Evolutionary conservation across 2,113 vertebrate genomes (phyloP), one percentile per base, ranked within the genome.

Genomic region (Elanoides forficatus): DNA sequence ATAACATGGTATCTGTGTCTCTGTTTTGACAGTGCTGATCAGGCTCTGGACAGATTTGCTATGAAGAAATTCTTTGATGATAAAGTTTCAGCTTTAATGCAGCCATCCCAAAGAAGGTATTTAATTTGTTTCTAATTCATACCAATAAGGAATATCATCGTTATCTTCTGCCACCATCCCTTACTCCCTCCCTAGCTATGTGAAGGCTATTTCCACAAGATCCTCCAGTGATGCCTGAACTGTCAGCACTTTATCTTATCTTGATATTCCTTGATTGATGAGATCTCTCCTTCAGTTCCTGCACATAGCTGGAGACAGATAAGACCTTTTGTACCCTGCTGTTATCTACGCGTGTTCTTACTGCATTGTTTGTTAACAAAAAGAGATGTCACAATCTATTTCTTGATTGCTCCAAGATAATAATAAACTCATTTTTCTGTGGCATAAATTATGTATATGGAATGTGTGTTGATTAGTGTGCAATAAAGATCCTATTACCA

Each of bases 21-120:
- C 32, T 96, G 40, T 78, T 94, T 88, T 96, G 68, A 82, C 98
- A 99, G 99, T 88, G 99, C 99, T 80, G 99, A 99, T 97, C 99
- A 99, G 97, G 99, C 99, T 58, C 97, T 99, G 59, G 99, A 99
- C 97, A 99, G 99, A 92, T 99, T 99, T 72, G 99, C 99, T 42
- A 99, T 99, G 99, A 99, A 99, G 98, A 99, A 99, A 96, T 99
- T 99, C 98, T 99, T 99, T 34, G 99, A 99, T 93, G 99, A 99
- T 97, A 99, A 99, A 98, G 99, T 99, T 93, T 99, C 99, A 42
- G 98, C 98, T 60, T 96, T 99, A 97, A 99, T 99, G 99, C 99
- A 99, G 79, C 99, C 99, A 1, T 99, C 99, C 56, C 99, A 99
- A 98, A 99, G 99, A 96, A 98, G 99, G 99, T 99, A 98, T 95